phyloP scores from a whole-genome alignment of 1,140 invertebrate species.

The Maniola jurtina region DNA sequence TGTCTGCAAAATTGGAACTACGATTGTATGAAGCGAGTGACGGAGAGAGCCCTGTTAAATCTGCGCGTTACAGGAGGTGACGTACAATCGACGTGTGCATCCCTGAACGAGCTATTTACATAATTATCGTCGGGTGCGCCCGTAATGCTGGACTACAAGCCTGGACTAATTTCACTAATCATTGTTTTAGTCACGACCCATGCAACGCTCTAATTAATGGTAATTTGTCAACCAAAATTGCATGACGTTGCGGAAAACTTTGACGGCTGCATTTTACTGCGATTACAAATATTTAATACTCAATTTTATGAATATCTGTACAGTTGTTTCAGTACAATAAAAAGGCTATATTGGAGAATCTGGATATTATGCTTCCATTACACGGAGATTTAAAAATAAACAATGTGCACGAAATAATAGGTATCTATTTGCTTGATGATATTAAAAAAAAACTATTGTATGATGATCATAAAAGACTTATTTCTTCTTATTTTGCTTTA shows the following conservation, averaged over 20 bases:
- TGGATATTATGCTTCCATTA: too few relatives aligned
- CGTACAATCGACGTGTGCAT: slow-evolving; percentile 35
- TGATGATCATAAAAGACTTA: too few relatives aligned
- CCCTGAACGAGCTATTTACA: slow-evolving; percentile 58
- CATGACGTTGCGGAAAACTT: slow-evolving; percentile 21
- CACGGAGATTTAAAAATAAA: too few relatives aligned
- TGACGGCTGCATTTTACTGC: slow-evolving; percentile 2
- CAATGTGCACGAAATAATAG: too few relatives aligned
- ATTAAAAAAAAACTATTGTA: too few relatives aligned
- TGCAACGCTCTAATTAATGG: slow-evolving; percentile 31
- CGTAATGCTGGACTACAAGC: slow-evolving; percentile 32
- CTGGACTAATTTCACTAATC: slow-evolving; percentile 52
- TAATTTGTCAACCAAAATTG: slow-evolving; percentile 28
- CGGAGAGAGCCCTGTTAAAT: too few relatives aligned
- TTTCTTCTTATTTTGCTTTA: too few relatives aligned
- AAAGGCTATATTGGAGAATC: too few relatives aligned
- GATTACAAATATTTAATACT: neutral
- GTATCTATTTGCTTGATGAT: too few relatives aligned
- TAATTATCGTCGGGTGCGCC: slow-evolving; percentile 57
- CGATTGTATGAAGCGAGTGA: too few relatives aligned
- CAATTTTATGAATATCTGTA: neutral
- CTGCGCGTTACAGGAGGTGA: slow-evolving; percentile 33
- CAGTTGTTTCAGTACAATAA: neutral
- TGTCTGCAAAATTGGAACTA: too few relatives aligned
- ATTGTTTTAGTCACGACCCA: slow-evolving; percentile 47